Evolutionary conservation across 2,888 invertebrate genomes (phyloP).

Genomic region (Xestia sexstrigata): DNA sequence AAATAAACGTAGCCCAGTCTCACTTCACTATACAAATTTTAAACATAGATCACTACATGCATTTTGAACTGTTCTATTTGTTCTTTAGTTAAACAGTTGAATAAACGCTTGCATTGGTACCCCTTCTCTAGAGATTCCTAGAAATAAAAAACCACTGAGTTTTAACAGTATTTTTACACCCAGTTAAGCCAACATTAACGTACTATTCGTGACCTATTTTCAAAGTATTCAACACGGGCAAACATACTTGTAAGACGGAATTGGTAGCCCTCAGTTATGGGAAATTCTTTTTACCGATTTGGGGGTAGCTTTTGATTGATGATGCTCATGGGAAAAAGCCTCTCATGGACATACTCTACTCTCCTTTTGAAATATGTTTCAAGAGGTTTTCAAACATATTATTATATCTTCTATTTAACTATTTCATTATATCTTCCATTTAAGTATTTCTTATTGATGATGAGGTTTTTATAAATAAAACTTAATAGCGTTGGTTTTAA

Average conservation of each 20-base stretch:
- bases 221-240: neutral
- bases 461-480: neutral
- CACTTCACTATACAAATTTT: too few species aligned
- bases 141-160: neutral
- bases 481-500: neutral
- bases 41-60: too few species aligned
- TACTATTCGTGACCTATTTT: neutral
- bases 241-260: conserved; percentile 9
- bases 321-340: conserved; percentile 12
- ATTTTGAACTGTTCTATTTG: neutral
- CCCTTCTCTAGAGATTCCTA: neutral
- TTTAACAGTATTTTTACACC: neutral
- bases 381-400: conserved; percentile 1
- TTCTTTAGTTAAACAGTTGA: neutral
- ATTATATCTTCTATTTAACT: neutral
- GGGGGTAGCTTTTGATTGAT: conserved; percentile 47
- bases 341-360: neutral
- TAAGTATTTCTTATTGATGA: neutral
- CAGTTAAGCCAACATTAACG: neutral
- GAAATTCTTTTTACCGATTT: conserved; percentile 13
- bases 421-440: neutral
- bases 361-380: conserved; percentile 26
- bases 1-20: neutral
- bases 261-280: neutral
- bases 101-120: neutral